Conservation (phyloP, 2,888 invertebrate genomes). For the Chalcosyrphus nemorum region DNA sequence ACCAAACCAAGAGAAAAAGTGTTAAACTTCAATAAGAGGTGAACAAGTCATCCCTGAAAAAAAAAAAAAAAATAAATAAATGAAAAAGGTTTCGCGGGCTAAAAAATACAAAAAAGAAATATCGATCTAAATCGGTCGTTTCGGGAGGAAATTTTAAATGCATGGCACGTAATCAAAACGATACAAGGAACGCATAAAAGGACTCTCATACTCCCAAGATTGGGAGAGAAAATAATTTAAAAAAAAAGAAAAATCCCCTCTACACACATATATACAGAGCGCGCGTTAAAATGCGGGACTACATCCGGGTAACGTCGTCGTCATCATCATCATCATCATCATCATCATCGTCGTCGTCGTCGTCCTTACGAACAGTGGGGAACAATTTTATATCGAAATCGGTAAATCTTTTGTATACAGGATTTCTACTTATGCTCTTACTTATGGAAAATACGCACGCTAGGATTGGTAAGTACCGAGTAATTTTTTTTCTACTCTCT, state of each 20-base stretch:
- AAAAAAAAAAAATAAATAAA: no score
- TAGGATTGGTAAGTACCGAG: constrained; percentile 79
- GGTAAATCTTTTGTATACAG: constrained; percentile 74
- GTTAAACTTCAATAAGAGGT: constrained; percentile 52
- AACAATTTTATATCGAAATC: constrained; percentile 68
- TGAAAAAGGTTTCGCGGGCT: background rate
- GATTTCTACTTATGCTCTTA: constrained; percentile 75
- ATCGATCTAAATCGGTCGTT: constrained; percentile 68
- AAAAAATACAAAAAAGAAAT: background rate
- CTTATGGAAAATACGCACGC: constrained; percentile 78
- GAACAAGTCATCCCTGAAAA: constrained; percentile 61
- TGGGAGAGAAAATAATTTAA: constrained; percentile 4
- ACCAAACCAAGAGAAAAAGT: constrained; percentile 32
- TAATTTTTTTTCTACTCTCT: constrained; percentile 6
- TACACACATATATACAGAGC: background rate
- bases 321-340: no score
- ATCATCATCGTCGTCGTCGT: background rate
- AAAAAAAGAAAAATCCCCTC: no score
- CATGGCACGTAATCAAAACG: constrained; percentile 69
- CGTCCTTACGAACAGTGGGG: constrained; percentile 59
- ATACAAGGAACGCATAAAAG: constrained; percentile 56
- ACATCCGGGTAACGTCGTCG: constrained; percentile 33
- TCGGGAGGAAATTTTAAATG: constrained; percentile 49
- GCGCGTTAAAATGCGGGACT: constrained; percentile 48
- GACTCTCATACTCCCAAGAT: constrained; percentile 12